A percentile compares a stretch with the other conserved stretches of the same genome.
Evolutionary conservation across 2,888 invertebrate species (phyloP).

Genomic region (Xanthia icteritia): DNA sequence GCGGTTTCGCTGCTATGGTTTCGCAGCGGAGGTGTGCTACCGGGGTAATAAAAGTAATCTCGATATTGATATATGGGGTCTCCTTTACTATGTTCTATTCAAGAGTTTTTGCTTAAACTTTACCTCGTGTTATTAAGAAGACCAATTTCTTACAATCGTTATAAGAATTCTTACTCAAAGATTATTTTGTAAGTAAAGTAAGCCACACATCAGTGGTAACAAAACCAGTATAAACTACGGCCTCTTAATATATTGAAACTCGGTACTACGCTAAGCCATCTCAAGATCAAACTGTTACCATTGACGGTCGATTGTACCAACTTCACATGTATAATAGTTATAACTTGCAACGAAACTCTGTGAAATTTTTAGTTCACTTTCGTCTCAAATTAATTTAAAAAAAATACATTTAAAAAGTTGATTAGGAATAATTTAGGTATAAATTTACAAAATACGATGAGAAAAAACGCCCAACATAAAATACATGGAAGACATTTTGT

Average conservation of each 20-base stretch:
- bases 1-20: too few relatives aligned
- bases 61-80: constrained; percentile 36
- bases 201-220: not conserved
- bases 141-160: not conserved
- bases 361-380: too few relatives aligned
- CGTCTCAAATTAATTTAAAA: too few relatives aligned
- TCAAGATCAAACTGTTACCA: not conserved
- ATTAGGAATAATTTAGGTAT: too few relatives aligned
- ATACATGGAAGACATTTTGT: too few relatives aligned
- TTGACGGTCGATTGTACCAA: too few relatives aligned
- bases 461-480: too few relatives aligned
- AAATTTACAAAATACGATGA: too few relatives aligned
- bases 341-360: not conserved
- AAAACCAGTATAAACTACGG: not conserved
- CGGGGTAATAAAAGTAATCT: constrained; percentile 62
- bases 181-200: not conserved
- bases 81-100: not conserved
- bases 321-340: not conserved
- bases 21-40: too few relatives aligned
- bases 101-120: not conserved
- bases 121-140: not conserved
- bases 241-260: not conserved
- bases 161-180: not conserved
- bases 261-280: too few relatives aligned
- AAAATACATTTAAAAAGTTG: too few relatives aligned